Conservation (phyloP, 2,888 invertebrate species). For the Xestia c-nigrum region DNA sequence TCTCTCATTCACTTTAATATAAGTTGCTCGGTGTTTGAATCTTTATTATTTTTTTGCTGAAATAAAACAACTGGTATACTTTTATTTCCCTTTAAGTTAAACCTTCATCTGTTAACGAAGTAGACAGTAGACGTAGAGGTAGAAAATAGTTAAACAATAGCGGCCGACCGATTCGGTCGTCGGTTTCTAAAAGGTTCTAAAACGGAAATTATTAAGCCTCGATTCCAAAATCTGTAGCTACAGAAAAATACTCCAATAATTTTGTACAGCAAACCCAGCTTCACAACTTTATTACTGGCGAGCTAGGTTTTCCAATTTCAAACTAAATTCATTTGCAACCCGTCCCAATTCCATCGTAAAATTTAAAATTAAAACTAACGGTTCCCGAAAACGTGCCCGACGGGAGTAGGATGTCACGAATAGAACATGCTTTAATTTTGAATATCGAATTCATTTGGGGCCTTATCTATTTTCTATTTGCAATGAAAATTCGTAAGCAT, state of each 20-base stretch:
- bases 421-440: constrained; percentile 49
- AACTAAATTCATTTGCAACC: constrained; percentile 49
- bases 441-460: constrained; percentile 41
- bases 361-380: constrained; percentile 58
- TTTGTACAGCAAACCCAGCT: constrained; percentile 18
- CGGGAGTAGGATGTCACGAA: constrained; percentile 31
- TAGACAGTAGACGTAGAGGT: too few relatives aligned
- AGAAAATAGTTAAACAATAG: too few relatives aligned
- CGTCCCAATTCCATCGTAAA: constrained; percentile 46
- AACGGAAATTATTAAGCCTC: neutral
- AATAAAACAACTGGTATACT: neutral
- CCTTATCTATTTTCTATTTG: neutral
- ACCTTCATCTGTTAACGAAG: too few relatives aligned
- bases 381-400: constrained; percentile 40
- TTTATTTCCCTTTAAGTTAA: neutral
- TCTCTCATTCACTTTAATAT: neutral
- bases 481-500: neutral
- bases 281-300: constrained; percentile 21
- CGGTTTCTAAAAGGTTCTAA: too few relatives aligned
- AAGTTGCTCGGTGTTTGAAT: neutral
- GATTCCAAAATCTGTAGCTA: neutral
- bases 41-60: neutral
- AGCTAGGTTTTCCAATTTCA: constrained; percentile 50
- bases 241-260: constrained; percentile 1
- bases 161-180: too few relatives aligned